Percentiles rank a stretch among this genome's conserved stretches.
These are phyloP conservation scores for Platygyra sinensis DNA, from an alignment of 64 coral and sea anemone genomes.

Conservation along the genomic window DNA sequence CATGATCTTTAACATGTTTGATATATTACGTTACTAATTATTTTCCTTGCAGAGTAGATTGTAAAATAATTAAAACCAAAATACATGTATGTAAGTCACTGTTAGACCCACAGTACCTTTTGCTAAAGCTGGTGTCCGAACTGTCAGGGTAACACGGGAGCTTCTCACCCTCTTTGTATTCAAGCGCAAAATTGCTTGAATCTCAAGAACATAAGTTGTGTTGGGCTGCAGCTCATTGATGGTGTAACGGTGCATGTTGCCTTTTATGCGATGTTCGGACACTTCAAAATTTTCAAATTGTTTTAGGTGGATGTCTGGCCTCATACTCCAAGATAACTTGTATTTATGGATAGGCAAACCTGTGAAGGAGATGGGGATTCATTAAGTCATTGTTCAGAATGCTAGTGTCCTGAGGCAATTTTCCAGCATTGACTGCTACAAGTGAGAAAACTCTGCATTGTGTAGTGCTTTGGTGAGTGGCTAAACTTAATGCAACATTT, in stretches of 20 bases:
- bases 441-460: neutral
- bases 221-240: constrained; percentile 26
- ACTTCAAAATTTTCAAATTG: constrained; percentile 5
- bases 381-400: neutral
- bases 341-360: constrained; percentile 21
- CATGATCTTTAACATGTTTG: too few relatives aligned
- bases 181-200: constrained; percentile 24
- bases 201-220: constrained; percentile 30
- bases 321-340: constrained; percentile 32
- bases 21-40: too few relatives aligned
- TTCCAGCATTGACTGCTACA: neutral
- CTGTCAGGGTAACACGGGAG: neutral
- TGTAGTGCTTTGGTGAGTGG: too few relatives aligned
- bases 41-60: too few relatives aligned
- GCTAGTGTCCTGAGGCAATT: too few relatives aligned
- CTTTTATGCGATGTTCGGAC: neutral
- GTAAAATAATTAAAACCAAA: too few relatives aligned
- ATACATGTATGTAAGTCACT: neutral
- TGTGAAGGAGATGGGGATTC: neutral
- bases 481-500: too few relatives aligned
- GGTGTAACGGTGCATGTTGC: neutral
- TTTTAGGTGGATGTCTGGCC: neutral
- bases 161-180: neutral
- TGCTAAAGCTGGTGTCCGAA: constrained; percentile 14
- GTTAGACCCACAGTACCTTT: constrained; percentile 1